phyloP scores from a whole-genome alignment of 2,888 invertebrate genomes.

The Laspeyria flexula region DNA sequence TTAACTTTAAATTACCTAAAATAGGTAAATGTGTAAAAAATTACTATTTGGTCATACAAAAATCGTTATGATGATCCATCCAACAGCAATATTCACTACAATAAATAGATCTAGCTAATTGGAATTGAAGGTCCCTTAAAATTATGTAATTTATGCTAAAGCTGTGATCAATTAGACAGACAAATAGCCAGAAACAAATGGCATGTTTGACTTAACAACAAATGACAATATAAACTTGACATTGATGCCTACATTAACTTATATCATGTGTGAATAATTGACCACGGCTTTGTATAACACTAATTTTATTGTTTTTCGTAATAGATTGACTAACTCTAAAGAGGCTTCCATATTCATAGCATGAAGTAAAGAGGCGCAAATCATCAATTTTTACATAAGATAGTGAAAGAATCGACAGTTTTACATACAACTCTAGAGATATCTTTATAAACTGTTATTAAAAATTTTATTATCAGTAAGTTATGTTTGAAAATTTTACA shows the following conservation, averaged over 20 bases:
- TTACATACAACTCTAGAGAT: conserved; percentile 72
- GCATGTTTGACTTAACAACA: conserved; percentile 28
- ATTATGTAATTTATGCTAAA: conserved; percentile 81
- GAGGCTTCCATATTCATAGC: conserved; percentile 83
- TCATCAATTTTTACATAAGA: conserved; percentile 79
- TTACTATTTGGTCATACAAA: conserved; percentile 82
- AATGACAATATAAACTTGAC: conserved; percentile 37
- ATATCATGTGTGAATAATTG: conserved; percentile 67
- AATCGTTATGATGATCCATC: conserved; percentile 74
- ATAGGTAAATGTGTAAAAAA: conserved; percentile 79
- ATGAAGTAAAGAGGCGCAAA: conserved; percentile 80
- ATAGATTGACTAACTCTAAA: conserved; percentile 82
- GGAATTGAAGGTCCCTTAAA: conserved; percentile 86
- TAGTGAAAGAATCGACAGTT: conserved; percentile 71
- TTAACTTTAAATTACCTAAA: conserved; percentile 72
- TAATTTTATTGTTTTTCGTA: conserved; percentile 82
- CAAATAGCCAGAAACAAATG: conserved; percentile 24
- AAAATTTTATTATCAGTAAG: conserved; percentile 64
- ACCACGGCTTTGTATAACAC: conserved; percentile 80
- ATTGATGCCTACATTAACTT: conserved; percentile 43
- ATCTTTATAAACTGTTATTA: conserved; percentile 69
- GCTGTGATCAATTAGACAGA: conserved; percentile 79
- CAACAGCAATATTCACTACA: conserved; percentile 78
- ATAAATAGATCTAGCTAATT: conserved; percentile 85
- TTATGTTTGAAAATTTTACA: conserved; percentile 66